Percentiles rank a stretch among this genome's conserved stretches.
These are phyloP conservation scores for Sander vitreus DNA, from an alignment of 2,113 vertebrate species.

Conservation along the genomic window DNA sequence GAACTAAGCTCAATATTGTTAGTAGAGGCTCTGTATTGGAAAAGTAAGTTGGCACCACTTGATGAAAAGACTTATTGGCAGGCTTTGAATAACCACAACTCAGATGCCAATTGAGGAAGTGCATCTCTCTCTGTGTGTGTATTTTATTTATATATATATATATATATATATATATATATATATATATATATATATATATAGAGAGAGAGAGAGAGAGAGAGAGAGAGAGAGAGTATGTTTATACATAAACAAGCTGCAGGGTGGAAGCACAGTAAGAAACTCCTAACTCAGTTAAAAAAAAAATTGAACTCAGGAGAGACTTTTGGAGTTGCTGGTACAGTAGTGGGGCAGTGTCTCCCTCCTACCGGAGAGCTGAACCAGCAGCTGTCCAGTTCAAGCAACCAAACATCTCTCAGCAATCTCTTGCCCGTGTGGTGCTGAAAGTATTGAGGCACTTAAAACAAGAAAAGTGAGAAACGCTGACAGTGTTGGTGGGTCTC, in stretches of 20 bases:
- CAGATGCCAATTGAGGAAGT: conserved; percentile 31
- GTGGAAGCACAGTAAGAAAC: background rate
- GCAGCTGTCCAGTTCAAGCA: conserved; percentile 36
- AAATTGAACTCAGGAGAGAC: conserved; percentile 1
- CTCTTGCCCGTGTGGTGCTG: conserved; percentile 39
- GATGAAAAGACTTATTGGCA: conserved; percentile 31
- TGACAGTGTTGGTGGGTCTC: conserved; percentile 49
- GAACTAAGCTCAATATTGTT: conserved; percentile 9
- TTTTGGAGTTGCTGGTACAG: conserved; percentile 2
- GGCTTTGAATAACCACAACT: conserved; percentile 7
- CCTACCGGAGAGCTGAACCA: conserved; percentile 22
- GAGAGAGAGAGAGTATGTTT: too few species aligned
- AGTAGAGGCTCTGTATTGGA: background rate
- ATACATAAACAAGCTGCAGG: conserved; percentile 10
- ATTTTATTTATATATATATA: too few species aligned
- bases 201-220: too few species aligned
- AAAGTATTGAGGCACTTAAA: conserved; percentile 50
- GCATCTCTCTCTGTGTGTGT: background rate
- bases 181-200: background rate
- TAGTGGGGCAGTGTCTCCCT: background rate
- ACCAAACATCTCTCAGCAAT: conserved; percentile 63
- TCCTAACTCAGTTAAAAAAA: conserved; percentile 3
- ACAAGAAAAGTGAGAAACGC: conserved; percentile 37
- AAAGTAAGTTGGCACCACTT: conserved; percentile 18
- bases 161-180: background rate